A percentile compares a stretch with the other conserved stretches of the same genome.
These are phyloP conservation scores for Diorhabda sublineata DNA, from an alignment of 1,140 invertebrate species.

Conservation along the genomic window DNA sequence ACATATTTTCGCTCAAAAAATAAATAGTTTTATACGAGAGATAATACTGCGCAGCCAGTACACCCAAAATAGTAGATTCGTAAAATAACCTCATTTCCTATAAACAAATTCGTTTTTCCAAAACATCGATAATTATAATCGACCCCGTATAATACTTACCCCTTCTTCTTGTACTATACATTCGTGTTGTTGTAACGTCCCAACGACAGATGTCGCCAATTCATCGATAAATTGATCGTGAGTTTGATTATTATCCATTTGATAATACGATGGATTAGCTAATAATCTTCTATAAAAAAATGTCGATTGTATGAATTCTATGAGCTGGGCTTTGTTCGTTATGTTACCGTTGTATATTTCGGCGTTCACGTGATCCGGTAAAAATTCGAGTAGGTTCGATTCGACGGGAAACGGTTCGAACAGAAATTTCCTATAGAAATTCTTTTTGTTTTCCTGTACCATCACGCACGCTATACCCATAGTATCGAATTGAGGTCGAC, in stretches of 20 bases:
- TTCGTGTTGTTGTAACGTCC: conserved; percentile 66
- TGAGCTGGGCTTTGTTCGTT: conserved; percentile 83
- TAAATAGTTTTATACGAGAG: conserved; percentile 88
- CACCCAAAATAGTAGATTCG: conserved; percentile 80
- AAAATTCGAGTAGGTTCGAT: conserved; percentile 83
- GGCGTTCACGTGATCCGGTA: conserved; percentile 97
- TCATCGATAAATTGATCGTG: conserved; percentile 63
- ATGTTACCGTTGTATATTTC: conserved; percentile 96
- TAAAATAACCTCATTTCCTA: conserved; percentile 37
- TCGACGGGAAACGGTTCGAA: conserved; percentile 99
- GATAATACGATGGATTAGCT: conserved; percentile 92
- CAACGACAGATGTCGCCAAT: conserved; percentile 74
- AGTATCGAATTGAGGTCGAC: conserved; percentile 90
- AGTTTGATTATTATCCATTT: conserved; percentile 72
- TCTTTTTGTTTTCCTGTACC: conserved; percentile 97
- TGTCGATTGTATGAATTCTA: conserved; percentile 98
- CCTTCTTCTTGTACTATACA: conserved; percentile 69
- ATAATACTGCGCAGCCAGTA: conserved; percentile 96
- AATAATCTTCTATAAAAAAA: conserved; percentile 93
- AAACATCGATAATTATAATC: conserved; percentile 33
- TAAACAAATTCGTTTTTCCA: conserved; percentile 12
- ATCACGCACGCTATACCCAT: conserved; percentile 94
- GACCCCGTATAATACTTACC: conserved; percentile 36
- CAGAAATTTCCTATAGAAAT: conserved; percentile 98
- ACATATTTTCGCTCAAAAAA: conserved; percentile 71